Percentiles rank a stretch among this genome's conserved stretches.
Evolutionary conservation across 2,797 vertebrate genomes (phyloP).

Genomic region (Cichlasoma orientale): DNA sequence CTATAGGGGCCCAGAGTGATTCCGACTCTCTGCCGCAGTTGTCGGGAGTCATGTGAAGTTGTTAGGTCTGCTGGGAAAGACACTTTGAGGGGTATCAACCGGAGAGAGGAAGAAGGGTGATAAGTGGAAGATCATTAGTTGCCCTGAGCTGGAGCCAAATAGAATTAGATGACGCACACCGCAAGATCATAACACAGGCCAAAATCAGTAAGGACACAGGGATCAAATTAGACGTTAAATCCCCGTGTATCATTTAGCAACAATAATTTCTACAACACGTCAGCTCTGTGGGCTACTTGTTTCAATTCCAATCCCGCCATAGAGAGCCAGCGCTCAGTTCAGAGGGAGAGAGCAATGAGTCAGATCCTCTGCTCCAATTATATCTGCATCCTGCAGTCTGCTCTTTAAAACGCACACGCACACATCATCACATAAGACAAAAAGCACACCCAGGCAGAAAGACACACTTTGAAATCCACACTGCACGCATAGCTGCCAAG

Average conservation of each 20-base stretch:
- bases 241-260: conserved; percentile 66
- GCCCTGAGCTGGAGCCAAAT: conserved; percentile 57
- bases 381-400: conserved; percentile 78
- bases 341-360: conserved; percentile 71
- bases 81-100: conserved; percentile 56
- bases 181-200: conserved; percentile 57
- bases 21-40: conserved; percentile 31
- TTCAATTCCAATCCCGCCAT: conserved; percentile 54
- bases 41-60: conserved; percentile 26
- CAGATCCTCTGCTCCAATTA: conserved; percentile 79
- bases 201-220: conserved; percentile 55
- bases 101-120: conserved; percentile 44
- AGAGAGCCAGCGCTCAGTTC: conserved; percentile 56
- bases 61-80: conserved; percentile 43
- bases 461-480: conserved; percentile 71
- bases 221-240: conserved; percentile 70
- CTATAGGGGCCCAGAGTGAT: conserved; percentile 45
- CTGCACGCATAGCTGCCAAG: conserved; percentile 56
- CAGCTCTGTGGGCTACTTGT: conserved; percentile 66
- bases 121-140: conserved; percentile 72
- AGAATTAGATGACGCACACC: conserved; percentile 67
- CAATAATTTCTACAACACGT: conserved; percentile 66
- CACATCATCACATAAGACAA: conserved; percentile 35
- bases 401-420: conserved; percentile 66
- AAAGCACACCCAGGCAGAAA: conserved; percentile 38